phyloP scores from a whole-genome alignment of 2,888 invertebrate species.

The Epistrophe grossulariae region DNA sequence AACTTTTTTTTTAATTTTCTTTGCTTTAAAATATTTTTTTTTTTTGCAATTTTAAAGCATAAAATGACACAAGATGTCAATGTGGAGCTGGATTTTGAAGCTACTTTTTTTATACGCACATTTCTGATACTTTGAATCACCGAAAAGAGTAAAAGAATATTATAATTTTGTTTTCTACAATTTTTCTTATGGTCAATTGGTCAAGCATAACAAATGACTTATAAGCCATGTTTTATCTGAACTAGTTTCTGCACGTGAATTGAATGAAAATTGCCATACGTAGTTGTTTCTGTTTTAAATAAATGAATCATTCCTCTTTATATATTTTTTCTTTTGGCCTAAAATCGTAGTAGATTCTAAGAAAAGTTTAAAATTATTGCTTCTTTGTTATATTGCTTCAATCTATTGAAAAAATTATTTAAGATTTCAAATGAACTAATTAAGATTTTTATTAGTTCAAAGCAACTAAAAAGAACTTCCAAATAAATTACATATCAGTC shows the following conservation, averaged over 20 bases:
- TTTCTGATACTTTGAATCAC: neutral
- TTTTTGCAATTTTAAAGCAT: neutral
- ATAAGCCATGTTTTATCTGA: constrained; percentile 30
- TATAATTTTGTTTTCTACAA: constrained; percentile 10
- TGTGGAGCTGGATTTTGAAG: neutral
- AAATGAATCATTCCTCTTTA: constrained; percentile 15
- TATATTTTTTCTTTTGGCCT: constrained; percentile 37
- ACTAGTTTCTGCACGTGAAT: constrained; percentile 58
- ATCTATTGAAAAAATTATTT: neutral
- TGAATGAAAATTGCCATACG: constrained; percentile 52
- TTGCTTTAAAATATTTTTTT: constrained; percentile 4
- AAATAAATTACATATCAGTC: constrained; percentile 42
- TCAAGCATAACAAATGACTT: constrained; percentile 29
- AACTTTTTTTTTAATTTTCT: constrained; percentile 2
- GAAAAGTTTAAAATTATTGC: constrained; percentile 30
- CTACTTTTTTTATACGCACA: neutral
- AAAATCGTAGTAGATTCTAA: constrained; percentile 4
- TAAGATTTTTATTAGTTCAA: neutral
- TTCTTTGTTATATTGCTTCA: neutral
- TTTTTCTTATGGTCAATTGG: constrained; percentile 63
- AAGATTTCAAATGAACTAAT: neutral
- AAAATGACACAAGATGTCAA: neutral
- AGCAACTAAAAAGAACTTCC: neutral
- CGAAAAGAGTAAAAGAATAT: neutral
- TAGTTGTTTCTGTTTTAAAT: neutral